phyloP scores from a whole-genome alignment of 1,140 invertebrate genomes.

The Heterodera carotae region DNA sequence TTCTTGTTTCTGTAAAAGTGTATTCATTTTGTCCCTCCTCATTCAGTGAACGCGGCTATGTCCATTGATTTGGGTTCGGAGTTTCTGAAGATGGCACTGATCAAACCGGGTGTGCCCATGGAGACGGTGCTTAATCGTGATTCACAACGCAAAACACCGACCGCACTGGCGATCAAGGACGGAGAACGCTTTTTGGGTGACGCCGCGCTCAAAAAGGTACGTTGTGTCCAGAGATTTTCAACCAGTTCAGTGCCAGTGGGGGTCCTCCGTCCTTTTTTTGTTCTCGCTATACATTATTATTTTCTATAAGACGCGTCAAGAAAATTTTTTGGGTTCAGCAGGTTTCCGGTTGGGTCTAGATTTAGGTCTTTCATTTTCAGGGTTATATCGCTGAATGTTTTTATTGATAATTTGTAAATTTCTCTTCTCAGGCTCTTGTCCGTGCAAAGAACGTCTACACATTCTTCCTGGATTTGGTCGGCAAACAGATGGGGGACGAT shows the following conservation, averaged over 20 bases:
- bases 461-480: constrained; percentile 85
- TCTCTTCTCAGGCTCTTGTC: constrained; percentile 72
- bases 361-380: background rate
- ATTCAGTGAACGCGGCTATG: background rate
- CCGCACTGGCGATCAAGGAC: constrained; percentile 2
- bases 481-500: constrained; percentile 86
- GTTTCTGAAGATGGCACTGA: constrained; percentile 67
- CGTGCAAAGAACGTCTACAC: constrained; percentile 84
- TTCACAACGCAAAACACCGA: constrained; percentile 11
- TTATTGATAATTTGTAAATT: too few species aligned
- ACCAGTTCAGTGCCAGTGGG: too few species aligned
- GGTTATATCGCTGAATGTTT: too few species aligned
- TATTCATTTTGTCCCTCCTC: too few species aligned
- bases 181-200: background rate
- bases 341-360: too few species aligned
- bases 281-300: too few species aligned
- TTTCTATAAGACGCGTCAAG: too few species aligned
- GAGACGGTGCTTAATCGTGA: constrained; percentile 69
- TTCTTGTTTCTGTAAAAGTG: too few species aligned
- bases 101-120: constrained; percentile 88
- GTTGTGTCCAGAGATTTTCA: background rate
- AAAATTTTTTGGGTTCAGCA: too few species aligned
- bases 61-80: background rate
- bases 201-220: background rate
- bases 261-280: too few species aligned